Conservation (phyloP, 2,888 invertebrate genomes). For the Limnephilus auricula region DNA sequence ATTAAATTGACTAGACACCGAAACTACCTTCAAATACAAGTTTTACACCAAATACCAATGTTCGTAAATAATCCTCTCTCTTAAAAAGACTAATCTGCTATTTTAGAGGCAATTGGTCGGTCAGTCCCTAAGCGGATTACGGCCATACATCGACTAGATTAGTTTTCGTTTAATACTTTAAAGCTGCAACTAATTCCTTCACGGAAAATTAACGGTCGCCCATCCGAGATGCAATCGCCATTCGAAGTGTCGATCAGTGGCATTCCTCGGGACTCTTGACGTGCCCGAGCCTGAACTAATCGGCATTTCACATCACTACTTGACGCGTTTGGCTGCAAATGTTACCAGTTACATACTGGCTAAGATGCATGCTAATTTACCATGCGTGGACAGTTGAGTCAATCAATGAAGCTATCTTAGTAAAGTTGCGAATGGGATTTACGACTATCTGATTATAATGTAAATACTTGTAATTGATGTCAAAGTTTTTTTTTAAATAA, state of each 20-base stretch:
- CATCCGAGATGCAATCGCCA: slow-evolving; percentile 20
- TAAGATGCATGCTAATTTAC: neutral
- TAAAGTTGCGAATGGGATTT: neutral
- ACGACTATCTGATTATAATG: neutral
- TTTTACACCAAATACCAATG: neutral
- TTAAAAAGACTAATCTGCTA: slow-evolving; percentile 2
- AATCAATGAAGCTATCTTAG: neutral
- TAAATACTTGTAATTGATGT: neutral
- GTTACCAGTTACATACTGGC: neutral
- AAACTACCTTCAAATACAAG: neutral
- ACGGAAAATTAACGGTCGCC: slow-evolving; percentile 10
- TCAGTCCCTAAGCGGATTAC: slow-evolving; percentile 25
- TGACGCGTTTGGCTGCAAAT: neutral
- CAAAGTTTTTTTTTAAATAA: neutral
- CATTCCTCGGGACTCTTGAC: slow-evolving; percentile 30
- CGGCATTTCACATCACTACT: slow-evolving; percentile 10
- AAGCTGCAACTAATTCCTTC: slow-evolving; percentile 13
- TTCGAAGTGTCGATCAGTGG: slow-evolving; percentile 21
- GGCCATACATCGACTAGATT: slow-evolving; percentile 22
- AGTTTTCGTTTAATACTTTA: slow-evolving; percentile 23
- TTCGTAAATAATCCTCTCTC: neutral
- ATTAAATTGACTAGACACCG: neutral
- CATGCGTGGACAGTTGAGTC: neutral
- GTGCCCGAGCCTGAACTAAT: neutral
- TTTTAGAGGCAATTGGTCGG: slow-evolving; percentile 4